Evolutionary conservation across 2,113 vertebrate species (phyloP).

Genomic region (Crotalus tigris): DNA sequence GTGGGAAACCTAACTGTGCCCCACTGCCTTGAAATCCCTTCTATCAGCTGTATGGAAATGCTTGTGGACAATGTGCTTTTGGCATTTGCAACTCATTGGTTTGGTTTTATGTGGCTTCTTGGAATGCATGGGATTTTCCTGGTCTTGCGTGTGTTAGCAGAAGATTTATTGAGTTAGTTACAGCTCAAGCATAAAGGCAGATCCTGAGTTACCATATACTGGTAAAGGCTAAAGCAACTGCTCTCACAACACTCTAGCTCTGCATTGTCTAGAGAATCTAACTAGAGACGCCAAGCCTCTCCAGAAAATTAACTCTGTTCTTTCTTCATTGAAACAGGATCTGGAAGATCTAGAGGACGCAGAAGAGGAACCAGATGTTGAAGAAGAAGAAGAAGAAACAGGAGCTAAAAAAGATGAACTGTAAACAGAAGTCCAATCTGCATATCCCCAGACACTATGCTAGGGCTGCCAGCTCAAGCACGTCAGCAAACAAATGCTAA

Average conservation of each 20-base stretch:
- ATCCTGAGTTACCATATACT: neutral
- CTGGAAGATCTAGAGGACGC: constrained; percentile 80
- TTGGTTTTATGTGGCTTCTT: neutral
- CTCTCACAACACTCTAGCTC: neutral
- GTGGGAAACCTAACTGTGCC: neutral
- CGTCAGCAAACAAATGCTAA: constrained; percentile 57
- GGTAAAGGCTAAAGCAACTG: neutral
- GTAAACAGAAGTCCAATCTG: constrained; percentile 66
- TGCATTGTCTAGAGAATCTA: neutral
- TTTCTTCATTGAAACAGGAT: constrained; percentile 66
- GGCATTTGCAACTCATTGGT: neutral
- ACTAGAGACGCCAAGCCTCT: neutral
- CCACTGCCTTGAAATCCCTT: neutral
- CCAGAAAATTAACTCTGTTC: neutral
- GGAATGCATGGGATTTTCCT: neutral
- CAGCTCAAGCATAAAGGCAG: neutral
- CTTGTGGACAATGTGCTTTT: neutral
- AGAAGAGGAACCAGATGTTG: constrained; percentile 73
- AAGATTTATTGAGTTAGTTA: neutral
- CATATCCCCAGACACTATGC: constrained; percentile 60
- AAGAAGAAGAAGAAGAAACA: constrained; percentile 73
- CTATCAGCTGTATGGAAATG: neutral
- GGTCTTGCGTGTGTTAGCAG: neutral
- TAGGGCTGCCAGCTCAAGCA: constrained; percentile 39
- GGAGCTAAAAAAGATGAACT: constrained; percentile 85